A percentile compares a stretch with the other conserved stretches of the same genome.
Conservation (phyloP, 2,113 vertebrate species). For the western clawed frog (Xenopus tropicalis) region DNA sequence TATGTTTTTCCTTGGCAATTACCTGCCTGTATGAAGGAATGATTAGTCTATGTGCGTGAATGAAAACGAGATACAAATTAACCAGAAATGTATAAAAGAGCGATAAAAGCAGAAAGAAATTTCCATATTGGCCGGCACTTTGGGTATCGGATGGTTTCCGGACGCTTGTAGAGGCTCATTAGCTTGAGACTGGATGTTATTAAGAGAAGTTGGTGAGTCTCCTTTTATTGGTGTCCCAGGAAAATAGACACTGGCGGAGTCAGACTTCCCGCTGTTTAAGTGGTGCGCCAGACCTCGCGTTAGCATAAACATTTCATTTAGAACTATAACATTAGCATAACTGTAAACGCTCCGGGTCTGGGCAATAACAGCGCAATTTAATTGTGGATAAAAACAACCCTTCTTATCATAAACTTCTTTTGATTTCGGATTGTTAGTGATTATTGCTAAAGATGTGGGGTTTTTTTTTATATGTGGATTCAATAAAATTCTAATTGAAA, state of each 20-base stretch:
- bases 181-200: constrained; percentile 11
- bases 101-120: too few species aligned
- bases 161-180: background rate
- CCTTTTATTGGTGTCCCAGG: constrained; percentile 31
- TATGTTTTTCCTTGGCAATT: too few species aligned
- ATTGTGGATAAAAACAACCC: constrained; percentile 8
- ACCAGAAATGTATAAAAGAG: too few species aligned
- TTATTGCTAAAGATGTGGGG: constrained; percentile 9
- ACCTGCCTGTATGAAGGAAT: too few species aligned
- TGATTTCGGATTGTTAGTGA: constrained; percentile 1
- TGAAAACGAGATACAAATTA: too few species aligned
- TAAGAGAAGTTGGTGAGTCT: constrained; percentile 30
- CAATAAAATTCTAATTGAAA: constrained; percentile 30
- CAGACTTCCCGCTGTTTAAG: constrained; percentile 15
- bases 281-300: background rate
- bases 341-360: constrained; percentile 19
- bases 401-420: constrained; percentile 18
- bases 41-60: too few species aligned
- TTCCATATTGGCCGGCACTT: too few species aligned
- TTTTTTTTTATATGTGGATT: constrained; percentile 21
- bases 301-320: constrained; percentile 38
- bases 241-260: constrained; percentile 24
- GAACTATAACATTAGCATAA: constrained; percentile 36
- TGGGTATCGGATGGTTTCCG: too few species aligned
- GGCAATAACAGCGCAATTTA: constrained; percentile 1